Base-by-base conservation (phyloP, 2,888 invertebrate species). In the Strigamia crassipes region DNA sequence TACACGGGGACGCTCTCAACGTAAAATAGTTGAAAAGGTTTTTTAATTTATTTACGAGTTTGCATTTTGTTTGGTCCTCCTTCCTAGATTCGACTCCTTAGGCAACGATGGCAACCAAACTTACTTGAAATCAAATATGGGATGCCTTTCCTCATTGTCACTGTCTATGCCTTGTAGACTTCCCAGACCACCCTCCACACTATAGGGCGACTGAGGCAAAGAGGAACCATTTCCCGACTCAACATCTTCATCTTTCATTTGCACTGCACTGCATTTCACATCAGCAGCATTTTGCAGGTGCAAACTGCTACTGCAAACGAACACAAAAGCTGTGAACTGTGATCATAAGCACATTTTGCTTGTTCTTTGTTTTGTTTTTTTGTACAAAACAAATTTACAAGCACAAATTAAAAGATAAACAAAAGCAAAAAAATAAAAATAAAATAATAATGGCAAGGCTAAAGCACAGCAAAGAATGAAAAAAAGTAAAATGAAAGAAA, bases 201-300 rank as follows among this genome's bases (percentile, higher is more conserved):
- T 96, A 86, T 94, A 94, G 21, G 96, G 96, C 79, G 97, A 97
- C 87, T 97, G 96, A 10, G 97, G 96, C 85, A 98, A 89, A 81
- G 97, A 97, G 56, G 96, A 95, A 66, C 98, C 98, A 88, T 96
- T 96, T 84, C 98, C 98, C 83, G 97, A 97, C 89, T 98, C 97
- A 85, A 94, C 93, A 90, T 98, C 98, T 88, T 96, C 96, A 85
- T 97, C 96, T 83, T 93, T 87, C 6, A 85, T 84, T 51, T 46
- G 81, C 82, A 82, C 31, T 73, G 27, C 73, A 31, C 73, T 73
- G 73, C 73, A n/a, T 73, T 73, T 73, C 73, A 27, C 73, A 31
- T 73, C 73, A 73, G 73, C 73, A 73, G 73, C 73, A 73, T 73
- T 73, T 73, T 73, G 73, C 73, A 73, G 73, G 73, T 82, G 46